phyloP scores from a whole-genome alignment of 2,888 invertebrate species.

The Callosobruchus maculatus region DNA sequence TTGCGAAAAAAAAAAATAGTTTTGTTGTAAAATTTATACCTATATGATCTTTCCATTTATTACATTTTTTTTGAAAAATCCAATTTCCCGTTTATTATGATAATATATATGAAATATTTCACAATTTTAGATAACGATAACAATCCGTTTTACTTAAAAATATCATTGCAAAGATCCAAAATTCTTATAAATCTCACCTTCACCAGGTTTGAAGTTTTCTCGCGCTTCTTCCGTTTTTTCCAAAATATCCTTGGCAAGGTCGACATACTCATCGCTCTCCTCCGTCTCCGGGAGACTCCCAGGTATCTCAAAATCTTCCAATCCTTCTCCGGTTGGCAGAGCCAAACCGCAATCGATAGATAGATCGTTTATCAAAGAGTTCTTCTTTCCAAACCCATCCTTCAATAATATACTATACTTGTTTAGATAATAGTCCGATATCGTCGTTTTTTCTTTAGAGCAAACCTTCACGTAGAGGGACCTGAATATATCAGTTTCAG shows the following conservation, averaged over 20 bases:
- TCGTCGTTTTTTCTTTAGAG: constrained; percentile 39
- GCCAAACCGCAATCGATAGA: constrained; percentile 55
- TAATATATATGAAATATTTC: too few species aligned
- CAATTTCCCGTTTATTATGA: too few species aligned
- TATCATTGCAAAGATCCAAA: not conserved
- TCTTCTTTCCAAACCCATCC: constrained; percentile 48
- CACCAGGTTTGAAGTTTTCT: constrained; percentile 2
- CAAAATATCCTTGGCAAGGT: constrained; percentile 9
- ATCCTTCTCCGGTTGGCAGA: constrained; percentile 22
- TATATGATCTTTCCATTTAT: too few species aligned
- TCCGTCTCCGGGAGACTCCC: constrained; percentile 6
- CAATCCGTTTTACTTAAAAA: not conserved
- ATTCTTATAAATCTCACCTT: not conserved
- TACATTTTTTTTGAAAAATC: too few species aligned
- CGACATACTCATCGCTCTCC: constrained; percentile 17
- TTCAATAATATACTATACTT: constrained; percentile 54
- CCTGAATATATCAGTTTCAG: constrained; percentile 45
- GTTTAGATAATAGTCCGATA: constrained; percentile 43
- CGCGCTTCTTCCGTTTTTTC: constrained; percentile 11
- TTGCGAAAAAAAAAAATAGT: too few species aligned
- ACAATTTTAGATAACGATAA: too few species aligned
- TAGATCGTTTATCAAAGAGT: constrained; percentile 50
- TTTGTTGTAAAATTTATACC: too few species aligned
- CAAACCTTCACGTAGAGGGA: constrained; percentile 49
- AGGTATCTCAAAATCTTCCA: constrained; percentile 28